Conservation (phyloP, 92 coral and sea anemone species). For the Porites lobata region DNA sequence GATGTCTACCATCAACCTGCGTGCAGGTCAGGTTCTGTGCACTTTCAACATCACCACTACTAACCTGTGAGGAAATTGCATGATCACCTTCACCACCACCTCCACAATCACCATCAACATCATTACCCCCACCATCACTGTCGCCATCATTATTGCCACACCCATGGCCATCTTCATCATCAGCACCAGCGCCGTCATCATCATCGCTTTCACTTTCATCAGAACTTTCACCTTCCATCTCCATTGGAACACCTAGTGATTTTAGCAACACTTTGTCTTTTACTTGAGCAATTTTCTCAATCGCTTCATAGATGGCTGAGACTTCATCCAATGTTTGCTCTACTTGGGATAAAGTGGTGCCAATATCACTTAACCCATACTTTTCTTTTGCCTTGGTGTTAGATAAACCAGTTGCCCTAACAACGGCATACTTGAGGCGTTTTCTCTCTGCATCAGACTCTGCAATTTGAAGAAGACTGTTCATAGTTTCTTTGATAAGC, state of each 20-base stretch:
- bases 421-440: conserved; percentile 49
- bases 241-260: conserved; percentile 35
- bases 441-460: conserved; percentile 56
- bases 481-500: conserved; percentile 21
- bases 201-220: conserved; percentile 21
- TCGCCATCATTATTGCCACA: background rate
- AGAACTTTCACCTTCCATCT: conserved; percentile 42
- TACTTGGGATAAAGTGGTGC: conserved; percentile 30
- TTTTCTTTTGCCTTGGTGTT: conserved; percentile 38
- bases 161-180: background rate
- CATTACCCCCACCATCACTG: background rate
- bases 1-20: conserved; percentile 22
- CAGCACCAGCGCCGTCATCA: background rate
- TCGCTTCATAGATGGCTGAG: conserved; percentile 37
- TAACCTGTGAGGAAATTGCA: background rate
- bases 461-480: conserved; percentile 38
- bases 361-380: conserved; percentile 50
- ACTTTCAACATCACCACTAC: conserved; percentile 7
- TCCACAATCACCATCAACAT: conserved; percentile 19
- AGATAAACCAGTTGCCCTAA: conserved; percentile 42
- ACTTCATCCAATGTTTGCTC: conserved; percentile 42
- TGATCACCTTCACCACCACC: no score
- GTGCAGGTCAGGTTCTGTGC: conserved; percentile 8
- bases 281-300: conserved; percentile 54
- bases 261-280: conserved; percentile 54